A percentile compares a stretch with the other conserved stretches of the same genome.
phyloP scores from a whole-genome alignment of 1,140 invertebrate species.

The Drosophila nigrodunni region DNA sequence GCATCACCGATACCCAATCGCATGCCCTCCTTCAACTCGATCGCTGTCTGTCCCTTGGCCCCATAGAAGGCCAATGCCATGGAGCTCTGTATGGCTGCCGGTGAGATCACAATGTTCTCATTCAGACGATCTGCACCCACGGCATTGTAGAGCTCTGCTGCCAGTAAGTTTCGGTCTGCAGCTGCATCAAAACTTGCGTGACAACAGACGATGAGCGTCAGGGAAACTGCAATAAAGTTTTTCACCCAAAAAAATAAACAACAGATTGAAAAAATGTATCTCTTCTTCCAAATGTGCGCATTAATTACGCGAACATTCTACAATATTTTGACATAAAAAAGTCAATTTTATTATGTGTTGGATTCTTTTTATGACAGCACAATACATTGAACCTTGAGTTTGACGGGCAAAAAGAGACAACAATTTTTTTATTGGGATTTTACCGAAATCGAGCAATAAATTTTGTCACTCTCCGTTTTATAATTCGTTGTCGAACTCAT shows the following conservation, averaged over 20 bases:
- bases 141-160: slow-evolving; percentile 75
- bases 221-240: slow-evolving; percentile 32
- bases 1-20: slow-evolving; percentile 65
- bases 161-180: slow-evolving; percentile 72
- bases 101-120: slow-evolving; percentile 75
- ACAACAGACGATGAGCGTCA: slow-evolving; percentile 44
- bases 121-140: slow-evolving; percentile 67
- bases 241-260: neutral
- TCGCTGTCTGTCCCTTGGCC: slow-evolving; percentile 77
- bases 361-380: slow-evolving; percentile 19
- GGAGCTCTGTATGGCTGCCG: slow-evolving; percentile 73
- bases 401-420: neutral
- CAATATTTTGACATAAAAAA: slow-evolving; percentile 28
- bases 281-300: slow-evolving; percentile 22
- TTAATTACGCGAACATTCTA: neutral
- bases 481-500: slow-evolving; percentile 11
- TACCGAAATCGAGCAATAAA: slow-evolving; percentile 38
- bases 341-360: slow-evolving; percentile 40
- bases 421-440: slow-evolving; percentile 21
- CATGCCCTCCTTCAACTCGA: slow-evolving; percentile 70
- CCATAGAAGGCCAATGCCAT: slow-evolving; percentile 79
- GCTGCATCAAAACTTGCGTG: slow-evolving; percentile 49
- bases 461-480: slow-evolving; percentile 34
- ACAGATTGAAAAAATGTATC: neutral
- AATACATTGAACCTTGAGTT: slow-evolving; percentile 23